Percentiles rank a stretch among this genome's conserved stretches.
Conservation (phyloP, 2,797 vertebrate genomes). For the Chelmon rostratus region DNA sequence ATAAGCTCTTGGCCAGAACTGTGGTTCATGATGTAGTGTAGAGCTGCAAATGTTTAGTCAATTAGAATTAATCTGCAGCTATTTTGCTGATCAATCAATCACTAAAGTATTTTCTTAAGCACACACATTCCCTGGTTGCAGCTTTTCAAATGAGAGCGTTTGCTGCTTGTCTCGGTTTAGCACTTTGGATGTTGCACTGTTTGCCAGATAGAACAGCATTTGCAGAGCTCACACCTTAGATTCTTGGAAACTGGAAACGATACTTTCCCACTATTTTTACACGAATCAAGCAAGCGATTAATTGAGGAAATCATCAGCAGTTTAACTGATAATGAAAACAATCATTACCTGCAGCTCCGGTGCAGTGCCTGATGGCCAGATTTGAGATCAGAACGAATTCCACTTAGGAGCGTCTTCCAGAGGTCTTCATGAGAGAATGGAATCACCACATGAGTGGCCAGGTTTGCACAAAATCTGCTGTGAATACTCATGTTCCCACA, state of each 20-base stretch:
- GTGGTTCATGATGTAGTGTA: neutral
- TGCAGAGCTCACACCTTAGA: neutral
- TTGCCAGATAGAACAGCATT: neutral
- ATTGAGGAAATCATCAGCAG: neutral
- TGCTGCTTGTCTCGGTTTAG: too few relatives aligned
- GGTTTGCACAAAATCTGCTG: neutral
- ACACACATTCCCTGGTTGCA: neutral
- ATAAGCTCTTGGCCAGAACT: neutral
- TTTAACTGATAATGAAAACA: neutral
- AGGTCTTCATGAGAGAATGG: neutral
- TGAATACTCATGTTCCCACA: neutral
- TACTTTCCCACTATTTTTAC: neutral
- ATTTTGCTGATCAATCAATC: neutral
- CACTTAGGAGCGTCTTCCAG: neutral
- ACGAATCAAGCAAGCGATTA: neutral
- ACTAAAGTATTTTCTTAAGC: neutral
- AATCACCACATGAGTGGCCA: neutral
- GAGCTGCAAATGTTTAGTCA: neutral
- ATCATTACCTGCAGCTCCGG: neutral
- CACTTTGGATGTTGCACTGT: neutral
- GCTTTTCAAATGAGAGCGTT: neutral
- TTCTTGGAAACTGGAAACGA: neutral
- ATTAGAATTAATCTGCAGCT: neutral
- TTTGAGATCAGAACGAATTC: conserved; percentile 1
- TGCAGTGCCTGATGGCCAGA: neutral